Base-by-base conservation (phyloP, 2,113 vertebrate species). In the Pholis gunnellus region DNA sequence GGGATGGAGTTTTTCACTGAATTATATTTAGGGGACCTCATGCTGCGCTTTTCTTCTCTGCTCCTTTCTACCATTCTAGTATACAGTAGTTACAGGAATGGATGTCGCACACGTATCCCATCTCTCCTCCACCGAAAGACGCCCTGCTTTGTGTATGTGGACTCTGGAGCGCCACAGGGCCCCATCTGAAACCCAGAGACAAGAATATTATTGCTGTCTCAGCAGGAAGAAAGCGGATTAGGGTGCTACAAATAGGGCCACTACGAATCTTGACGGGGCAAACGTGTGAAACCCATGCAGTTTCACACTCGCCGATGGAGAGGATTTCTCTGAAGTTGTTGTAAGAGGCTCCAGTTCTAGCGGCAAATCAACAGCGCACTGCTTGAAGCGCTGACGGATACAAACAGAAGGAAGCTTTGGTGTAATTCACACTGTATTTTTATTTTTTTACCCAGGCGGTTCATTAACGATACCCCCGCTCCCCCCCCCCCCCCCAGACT, bases 141-240 rank as follows among this genome's bases (percentile, higher is more conserved):
- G 72, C 50, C 61, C 67, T 25, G 72, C 79, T 88, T 89, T 92
- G 86, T 89, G 76, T 60, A 50, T 59, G 87, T 71, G 81, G 84
- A 89, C 81, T 59, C 44, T 70, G 81, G 73, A 83, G 87, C 81
- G 71, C 86, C 78, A 38, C 72, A 50, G 89, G 84, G 78, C 84
- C 80, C 82, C 90, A 81, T 84, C 93, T 92, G 91, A 93, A 92
- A 90, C 82, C 63, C 64, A 54, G 71, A 91, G 92, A 93, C 93
- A 90, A 92, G 93, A 87, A 89, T 88, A 90, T 90, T 91, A 88
- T 84, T 89, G 89, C 89, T 81, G 85, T 76, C 91, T 94, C 92
- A 90, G 89, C 92, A 90, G 90, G 91, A 81, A 87, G 81, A 90
- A 93, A 94, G 91, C 83, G 69, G 91, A 94, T 94, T 94, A 92